Base-by-base conservation (phyloP, 2,797 vertebrate genomes). In the Picus viridis region DNA sequence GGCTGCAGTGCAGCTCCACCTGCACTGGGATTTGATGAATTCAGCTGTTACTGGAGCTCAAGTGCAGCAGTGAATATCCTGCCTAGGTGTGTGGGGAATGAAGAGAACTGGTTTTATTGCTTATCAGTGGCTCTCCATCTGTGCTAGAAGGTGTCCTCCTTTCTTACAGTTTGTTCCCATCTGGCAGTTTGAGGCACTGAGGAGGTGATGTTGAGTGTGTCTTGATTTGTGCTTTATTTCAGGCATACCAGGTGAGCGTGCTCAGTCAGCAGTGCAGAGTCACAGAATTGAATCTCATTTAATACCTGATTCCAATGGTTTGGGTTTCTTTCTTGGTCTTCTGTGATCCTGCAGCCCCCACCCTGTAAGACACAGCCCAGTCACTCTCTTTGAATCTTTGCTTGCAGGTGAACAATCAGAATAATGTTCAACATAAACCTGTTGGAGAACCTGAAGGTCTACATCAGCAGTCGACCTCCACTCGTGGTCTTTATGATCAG, bases 401-500 rank as follows among this genome's bases (percentile, higher is more conserved):
- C 85, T 94, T 95, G 30, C 97, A 99, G 99, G 99, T 98, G 97
- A 98, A 98, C 98, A 91, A 85, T 95, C 84, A 98, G 96, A 97
- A 98, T 97, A 96, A 98, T 98, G 97, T 96, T 98, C 82, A 96
- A 29, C 96, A 98, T 98, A 96, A 99, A 98, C 96, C 98, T 99
- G 96, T 97, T 99, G 98, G 99, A 99, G 97, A 99, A 99, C 98
- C 98, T 99, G 97, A 99, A 99, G 98, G 98, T 98, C 94, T 98
- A 98, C 95, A 97, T 99, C 97, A 99, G 98, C 97, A 99, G 98
- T 94, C 99, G 99, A 80, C 99, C 99, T 3, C 99, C 99, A 0
- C 98, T 99, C 95, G 99, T 99, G 97, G 99, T 99, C 83, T 99
- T 99, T 56, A 99, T 99, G 99, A 98, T 99, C 98, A 99, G 99